Conservation (phyloP, 2,888 invertebrate genomes). For the Drosophila colorata region DNA sequence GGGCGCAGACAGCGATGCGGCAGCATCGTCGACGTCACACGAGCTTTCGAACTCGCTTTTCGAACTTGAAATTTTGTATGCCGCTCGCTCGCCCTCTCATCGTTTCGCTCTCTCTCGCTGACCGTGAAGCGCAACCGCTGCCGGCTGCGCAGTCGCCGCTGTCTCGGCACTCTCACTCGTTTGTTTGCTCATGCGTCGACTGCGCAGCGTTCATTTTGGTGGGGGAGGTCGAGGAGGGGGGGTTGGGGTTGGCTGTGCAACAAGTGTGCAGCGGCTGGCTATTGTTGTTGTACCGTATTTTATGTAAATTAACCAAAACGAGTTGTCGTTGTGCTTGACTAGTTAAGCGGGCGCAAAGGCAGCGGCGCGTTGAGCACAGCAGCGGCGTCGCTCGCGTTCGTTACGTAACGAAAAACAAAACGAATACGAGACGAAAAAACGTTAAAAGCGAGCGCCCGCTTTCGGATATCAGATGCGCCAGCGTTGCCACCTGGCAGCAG, state of each 20-base stretch:
- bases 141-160: slow-evolving; percentile 51
- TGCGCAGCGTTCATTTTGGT: slow-evolving; percentile 30
- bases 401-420: slow-evolving; percentile 66
- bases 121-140: slow-evolving; percentile 36
- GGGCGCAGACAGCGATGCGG: slow-evolving; percentile 40
- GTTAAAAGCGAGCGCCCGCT: slow-evolving; percentile 55
- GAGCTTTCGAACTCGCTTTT: slow-evolving; percentile 26
- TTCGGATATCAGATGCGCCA: slow-evolving; percentile 57
- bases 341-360: slow-evolving; percentile 64
- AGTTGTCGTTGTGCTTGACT: slow-evolving; percentile 66
- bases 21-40: slow-evolving; percentile 29
- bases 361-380: slow-evolving; percentile 52
- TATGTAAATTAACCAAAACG: slow-evolving; percentile 74
- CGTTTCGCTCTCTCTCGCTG: slow-evolving; percentile 5
- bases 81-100: slow-evolving; percentile 10
- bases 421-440: slow-evolving; percentile 46
- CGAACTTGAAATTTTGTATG: slow-evolving; percentile 40
- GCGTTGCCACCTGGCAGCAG: slow-evolving; percentile 64
- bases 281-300: slow-evolving; percentile 55
- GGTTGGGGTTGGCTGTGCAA: slow-evolving; percentile 50
- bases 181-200: slow-evolving; percentile 56
- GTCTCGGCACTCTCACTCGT: slow-evolving; percentile 51
- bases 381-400: slow-evolving; percentile 23
- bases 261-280: slow-evolving; percentile 62
- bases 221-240: background rate